Base-by-base conservation (phyloP, 2,113 vertebrate genomes). In the Phylloscopus whistleri region DNA sequence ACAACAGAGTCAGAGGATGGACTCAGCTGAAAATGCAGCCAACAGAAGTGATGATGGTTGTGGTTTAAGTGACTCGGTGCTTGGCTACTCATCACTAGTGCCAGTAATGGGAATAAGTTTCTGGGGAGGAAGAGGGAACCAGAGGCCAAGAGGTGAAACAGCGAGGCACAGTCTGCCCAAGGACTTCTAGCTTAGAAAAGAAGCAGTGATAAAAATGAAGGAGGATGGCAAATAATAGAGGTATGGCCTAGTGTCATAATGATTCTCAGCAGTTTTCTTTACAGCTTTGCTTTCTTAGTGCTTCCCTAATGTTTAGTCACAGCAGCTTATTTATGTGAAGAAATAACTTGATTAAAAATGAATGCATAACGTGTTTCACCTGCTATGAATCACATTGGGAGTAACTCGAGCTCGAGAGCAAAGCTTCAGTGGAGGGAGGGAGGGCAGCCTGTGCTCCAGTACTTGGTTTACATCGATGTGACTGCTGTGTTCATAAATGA, bases 331-430 rank as follows among this genome's bases (percentile, higher is more conserved):
- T 97, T 95, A 94, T 95, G 87, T 69, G 93, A 84, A 94, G 93
- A 95, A 97, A 95, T 95, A 96, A 95, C 95, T 93, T 95, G 87
- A 97, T 97, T 96, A 95, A 95, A 96, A 95, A 96, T 96, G 90
- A 95, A 95, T 95, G 95, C 46, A 26, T 90, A 91, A 88, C 86
- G 30, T 85, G 78, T 89, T 93, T 93, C 90, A 94, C 96, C 94
- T 95, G 93, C 95, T 95, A 85, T 84, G 87, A 90, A 94, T 95
- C 93, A 87, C 90, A 52, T 76, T 28, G 90, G 67, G 82, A 90
- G 77, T 72, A 87, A 85, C 70, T 85, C 37, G 6, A 51, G 74
- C 89, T 89, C 30, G 2, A 0, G 1, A 87, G 70, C 63, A 69
- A 84, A 82, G 91, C 91, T 76, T 63, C 89, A 67, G 28, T 66